Conservation (phyloP, 2,888 invertebrate genomes). For the Drosophila nr. perissopoda region DNA sequence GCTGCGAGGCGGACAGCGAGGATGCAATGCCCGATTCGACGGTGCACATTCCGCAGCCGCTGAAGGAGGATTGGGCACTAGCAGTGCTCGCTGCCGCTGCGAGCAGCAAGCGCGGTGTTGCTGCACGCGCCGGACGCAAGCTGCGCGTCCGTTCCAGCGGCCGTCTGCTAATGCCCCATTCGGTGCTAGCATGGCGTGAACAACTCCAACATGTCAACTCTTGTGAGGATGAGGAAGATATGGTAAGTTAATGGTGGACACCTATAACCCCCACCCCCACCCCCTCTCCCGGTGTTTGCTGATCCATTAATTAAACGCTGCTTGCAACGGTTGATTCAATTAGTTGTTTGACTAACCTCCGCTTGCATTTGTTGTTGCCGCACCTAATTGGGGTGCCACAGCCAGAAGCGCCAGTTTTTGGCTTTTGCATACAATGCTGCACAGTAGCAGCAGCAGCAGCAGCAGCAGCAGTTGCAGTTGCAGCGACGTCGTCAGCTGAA, state of each 20-base stretch:
- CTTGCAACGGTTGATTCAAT: slow-evolving; percentile 48
- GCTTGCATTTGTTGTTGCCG: slow-evolving; percentile 6
- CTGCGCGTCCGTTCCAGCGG: slow-evolving; percentile 62
- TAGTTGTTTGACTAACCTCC: slow-evolving; percentile 46
- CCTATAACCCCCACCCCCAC: background rate
- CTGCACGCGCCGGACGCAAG: slow-evolving; percentile 60
- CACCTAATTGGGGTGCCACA: slow-evolving; percentile 7
- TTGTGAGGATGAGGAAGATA: slow-evolving; percentile 85
- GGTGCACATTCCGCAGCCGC: slow-evolving; percentile 44
- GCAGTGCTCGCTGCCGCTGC: slow-evolving; percentile 62
- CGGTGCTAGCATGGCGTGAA: slow-evolving; percentile 84
- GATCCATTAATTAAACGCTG: slow-evolving; percentile 57
- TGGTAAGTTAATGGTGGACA: slow-evolving; percentile 80
- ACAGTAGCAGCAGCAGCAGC: slow-evolving; percentile 12
- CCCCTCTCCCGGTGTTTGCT: background rate
- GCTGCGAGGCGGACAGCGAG: slow-evolving; percentile 57
- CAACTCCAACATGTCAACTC: slow-evolving; percentile 82
- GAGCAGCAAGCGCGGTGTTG: slow-evolving; percentile 54
- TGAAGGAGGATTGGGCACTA: slow-evolving; percentile 65
- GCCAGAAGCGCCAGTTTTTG: slow-evolving; percentile 10
- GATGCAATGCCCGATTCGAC: slow-evolving; percentile 25
- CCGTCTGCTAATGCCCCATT: slow-evolving; percentile 66
- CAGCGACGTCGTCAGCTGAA: slow-evolving; percentile 1
- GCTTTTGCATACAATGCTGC: slow-evolving; percentile 39
- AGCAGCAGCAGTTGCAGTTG: background rate